phyloP scores from a whole-genome alignment of 1,140 invertebrate species.

The Rhyacophila brunnea region DNA sequence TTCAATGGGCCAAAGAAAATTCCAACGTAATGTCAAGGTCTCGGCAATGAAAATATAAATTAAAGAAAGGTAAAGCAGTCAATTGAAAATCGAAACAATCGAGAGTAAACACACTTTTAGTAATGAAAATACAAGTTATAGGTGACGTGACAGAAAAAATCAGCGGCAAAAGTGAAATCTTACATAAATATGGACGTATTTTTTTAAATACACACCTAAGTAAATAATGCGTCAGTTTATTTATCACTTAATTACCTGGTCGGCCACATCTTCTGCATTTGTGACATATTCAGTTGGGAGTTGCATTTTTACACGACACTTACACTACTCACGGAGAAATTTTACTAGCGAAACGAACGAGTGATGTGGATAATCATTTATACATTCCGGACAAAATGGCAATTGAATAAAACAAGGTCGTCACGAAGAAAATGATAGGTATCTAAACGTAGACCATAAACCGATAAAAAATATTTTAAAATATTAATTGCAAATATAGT shows the following conservation, averaged over 20 bases:
- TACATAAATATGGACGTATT: neutral
- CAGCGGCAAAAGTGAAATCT: slow-evolving; percentile 36
- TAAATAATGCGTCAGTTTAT: neutral
- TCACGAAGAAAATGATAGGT: too few relatives aligned
- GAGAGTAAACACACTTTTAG: slow-evolving; percentile 20
- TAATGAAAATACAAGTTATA: slow-evolving; percentile 28
- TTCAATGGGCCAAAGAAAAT: neutral
- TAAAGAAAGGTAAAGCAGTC: neutral
- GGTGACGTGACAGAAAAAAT: slow-evolving; percentile 52
- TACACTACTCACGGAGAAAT: slow-evolving; percentile 8
- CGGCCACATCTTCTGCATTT: slow-evolving; percentile 90
- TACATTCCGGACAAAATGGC: slow-evolving; percentile 11
- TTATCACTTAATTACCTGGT: slow-evolving; percentile 71
- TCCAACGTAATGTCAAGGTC: neutral
- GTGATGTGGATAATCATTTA: slow-evolving; percentile 18
- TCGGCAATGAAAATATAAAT: neutral
- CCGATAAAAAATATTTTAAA: too few relatives aligned
- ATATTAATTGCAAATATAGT: too few relatives aligned
- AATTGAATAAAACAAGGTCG: too few relatives aligned
- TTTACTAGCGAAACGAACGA: neutral
- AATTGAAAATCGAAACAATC: slow-evolving; percentile 2
- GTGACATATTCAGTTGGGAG: slow-evolving; percentile 85
- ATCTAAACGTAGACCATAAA: too few relatives aligned
- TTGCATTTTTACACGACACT: slow-evolving; percentile 63
- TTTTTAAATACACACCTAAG: slow-evolving; percentile 3